These are phyloP conservation scores for Drosophila quinaria DNA, from an alignment of 2,888 invertebrate genomes.

Conservation along the genomic window DNA sequence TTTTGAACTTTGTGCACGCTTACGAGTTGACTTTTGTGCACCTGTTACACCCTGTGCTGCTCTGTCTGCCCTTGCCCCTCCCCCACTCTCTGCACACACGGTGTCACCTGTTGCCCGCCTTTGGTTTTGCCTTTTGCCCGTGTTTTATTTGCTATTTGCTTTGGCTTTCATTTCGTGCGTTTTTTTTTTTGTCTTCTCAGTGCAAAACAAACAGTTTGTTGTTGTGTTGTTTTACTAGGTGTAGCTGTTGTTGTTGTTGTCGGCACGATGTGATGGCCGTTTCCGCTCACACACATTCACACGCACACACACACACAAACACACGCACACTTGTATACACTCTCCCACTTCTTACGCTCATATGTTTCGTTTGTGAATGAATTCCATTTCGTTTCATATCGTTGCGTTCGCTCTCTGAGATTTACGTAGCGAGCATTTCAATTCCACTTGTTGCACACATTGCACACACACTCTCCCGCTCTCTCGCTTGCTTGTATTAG, in stretches of 20 bases:
- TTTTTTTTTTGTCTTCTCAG: conserved; percentile 49
- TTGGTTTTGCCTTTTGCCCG: conserved; percentile 24
- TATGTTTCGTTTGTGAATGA: conserved; percentile 77
- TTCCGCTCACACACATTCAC: conserved; percentile 77
- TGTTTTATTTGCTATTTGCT: conserved; percentile 66
- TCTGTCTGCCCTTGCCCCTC: not conserved
- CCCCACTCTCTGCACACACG: not conserved
- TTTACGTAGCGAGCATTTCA: conserved; percentile 53
- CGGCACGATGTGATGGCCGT: conserved; percentile 84
- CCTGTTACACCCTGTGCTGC: conserved; percentile 71
- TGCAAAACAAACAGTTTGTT: conserved; percentile 80
- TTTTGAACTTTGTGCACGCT: conserved; percentile 48
- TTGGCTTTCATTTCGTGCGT: conserved; percentile 56
- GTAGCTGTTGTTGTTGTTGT: conserved; percentile 67
- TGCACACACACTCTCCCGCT: conserved; percentile 14
- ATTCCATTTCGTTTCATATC: conserved; percentile 70
- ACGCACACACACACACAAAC: conserved; percentile 17
- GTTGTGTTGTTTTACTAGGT: conserved; percentile 74
- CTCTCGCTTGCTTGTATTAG: conserved; percentile 34
- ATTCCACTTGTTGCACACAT: conserved; percentile 61
- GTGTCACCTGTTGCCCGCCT: conserved; percentile 67
- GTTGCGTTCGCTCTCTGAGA: conserved; percentile 53
- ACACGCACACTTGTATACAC: conserved; percentile 14
- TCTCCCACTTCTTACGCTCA: conserved; percentile 27
- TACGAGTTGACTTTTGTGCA: conserved; percentile 44